Evolutionary conservation across 2,797 vertebrate genomes (phyloP), one percentile per base, ranked within the genome.

Genomic region (Myripristis murdjan): DNA sequence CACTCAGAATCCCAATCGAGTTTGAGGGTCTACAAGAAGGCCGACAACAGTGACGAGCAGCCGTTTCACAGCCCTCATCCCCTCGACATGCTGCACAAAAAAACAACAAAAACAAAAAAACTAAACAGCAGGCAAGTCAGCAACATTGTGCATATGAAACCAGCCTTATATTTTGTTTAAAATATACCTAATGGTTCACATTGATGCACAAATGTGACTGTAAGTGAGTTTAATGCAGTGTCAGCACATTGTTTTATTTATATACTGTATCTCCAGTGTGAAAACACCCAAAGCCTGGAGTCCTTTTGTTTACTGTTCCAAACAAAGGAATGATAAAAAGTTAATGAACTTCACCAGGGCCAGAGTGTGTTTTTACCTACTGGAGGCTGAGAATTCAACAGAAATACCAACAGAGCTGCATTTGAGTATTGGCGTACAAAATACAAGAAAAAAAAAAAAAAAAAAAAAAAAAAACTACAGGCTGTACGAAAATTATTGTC

Each of bases 351-450:
- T 4, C 16, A 15, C 41, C 4, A 3, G 39, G 7, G 11, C 37
- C 37, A 12, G 24, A 62, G 56, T 31, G 24, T 53, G 5, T 46
- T 59, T 55, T n/a, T n/a, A 23, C 18, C 63, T 48, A 48, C 23
- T 62, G 18, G 9, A 20, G 33, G 52, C 43, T 73, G 28, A 68
- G 71, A 46, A 18, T 18, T 46, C 5, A 71, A 39, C 44, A 54
- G 33, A 66, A 75, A 53, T n/a, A 2, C n/a, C 6, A 59, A 31
- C 53, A 54, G 46, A 37, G 48, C 39, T 51, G 51, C 51, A 64
- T 66, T 71, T 71, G 24, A 56, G 24, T 64, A 46, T 48, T 67
- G 63, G 64, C 49, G 49, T 55, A 61, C n/a, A 44, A 60, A 72
- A 64, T 11, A 24, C 51, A 58, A 51, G 26, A 12, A 54, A 57